Conservation (phyloP, 2,797 vertebrate genomes). For the Glyptemys insculpta region DNA sequence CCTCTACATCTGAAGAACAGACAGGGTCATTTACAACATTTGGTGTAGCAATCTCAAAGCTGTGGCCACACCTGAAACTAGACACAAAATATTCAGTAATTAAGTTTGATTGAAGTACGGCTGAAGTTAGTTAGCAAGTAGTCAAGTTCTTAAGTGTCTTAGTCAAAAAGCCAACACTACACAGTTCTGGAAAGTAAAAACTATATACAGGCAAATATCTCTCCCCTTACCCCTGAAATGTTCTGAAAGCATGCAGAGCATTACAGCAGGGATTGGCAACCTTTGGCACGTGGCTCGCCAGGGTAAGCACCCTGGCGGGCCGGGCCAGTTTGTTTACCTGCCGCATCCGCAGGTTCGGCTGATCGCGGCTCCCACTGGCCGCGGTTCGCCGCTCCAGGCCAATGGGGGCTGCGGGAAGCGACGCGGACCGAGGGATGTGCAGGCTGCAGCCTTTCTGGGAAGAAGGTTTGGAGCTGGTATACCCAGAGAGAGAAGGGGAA, state of each 20-base stretch:
- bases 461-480: too few relatives aligned
- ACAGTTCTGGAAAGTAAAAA: not conserved
- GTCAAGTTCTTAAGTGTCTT: not conserved
- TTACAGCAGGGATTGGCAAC: not conserved
- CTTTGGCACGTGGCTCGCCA: too few relatives aligned
- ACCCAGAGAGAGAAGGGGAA: too few relatives aligned
- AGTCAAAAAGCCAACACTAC: not conserved
- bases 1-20: not conserved
- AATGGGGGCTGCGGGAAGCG: too few relatives aligned
- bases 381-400: too few relatives aligned
- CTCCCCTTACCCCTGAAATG: not conserved
- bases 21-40: not conserved
- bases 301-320: too few relatives aligned
- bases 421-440: too few relatives aligned
- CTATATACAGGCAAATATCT: not conserved
- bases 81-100: slow-evolving; percentile 30
- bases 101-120: slow-evolving; percentile 7
- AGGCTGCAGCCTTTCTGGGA: too few relatives aligned
- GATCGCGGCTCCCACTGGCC: too few relatives aligned
- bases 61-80: slow-evolving; percentile 38
- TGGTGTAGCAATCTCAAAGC: slow-evolving; percentile 11
- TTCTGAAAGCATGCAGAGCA: not conserved
- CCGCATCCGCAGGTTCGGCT: too few relatives aligned
- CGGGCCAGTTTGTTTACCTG: too few relatives aligned
- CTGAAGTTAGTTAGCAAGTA: slow-evolving; percentile 32